These are phyloP conservation scores for Cyanistes caeruleus DNA, from an alignment of 2,113 vertebrate genomes.

Conservation along the genomic window DNA sequence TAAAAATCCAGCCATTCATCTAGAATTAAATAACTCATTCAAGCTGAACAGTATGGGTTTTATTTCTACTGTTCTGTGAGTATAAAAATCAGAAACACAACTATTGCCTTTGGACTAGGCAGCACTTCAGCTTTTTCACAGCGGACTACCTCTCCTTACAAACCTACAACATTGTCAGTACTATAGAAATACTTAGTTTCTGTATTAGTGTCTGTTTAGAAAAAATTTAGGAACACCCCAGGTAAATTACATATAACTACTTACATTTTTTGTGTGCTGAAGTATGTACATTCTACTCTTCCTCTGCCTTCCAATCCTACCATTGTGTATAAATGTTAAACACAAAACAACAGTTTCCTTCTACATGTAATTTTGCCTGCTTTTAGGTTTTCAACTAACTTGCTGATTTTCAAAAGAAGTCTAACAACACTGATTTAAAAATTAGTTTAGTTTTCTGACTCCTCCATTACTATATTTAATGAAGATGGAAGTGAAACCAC, in stretches of 20 bases:
- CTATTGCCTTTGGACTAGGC: accelerated
- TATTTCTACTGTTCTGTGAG: background rate
- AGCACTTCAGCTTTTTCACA: background rate
- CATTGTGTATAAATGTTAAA: background rate
- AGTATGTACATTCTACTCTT: background rate
- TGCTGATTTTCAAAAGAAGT: background rate
- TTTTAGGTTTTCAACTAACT: background rate
- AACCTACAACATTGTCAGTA: background rate
- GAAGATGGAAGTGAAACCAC: background rate
- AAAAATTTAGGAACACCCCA: background rate
- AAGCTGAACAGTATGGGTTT: background rate
- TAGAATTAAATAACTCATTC: background rate
- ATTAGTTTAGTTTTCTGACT: background rate
- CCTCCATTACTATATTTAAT: background rate
- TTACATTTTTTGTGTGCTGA: background rate
- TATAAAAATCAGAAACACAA: background rate
- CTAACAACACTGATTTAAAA: background rate
- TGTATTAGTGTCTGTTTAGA: background rate
- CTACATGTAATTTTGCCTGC: background rate
- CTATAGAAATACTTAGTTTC: background rate
- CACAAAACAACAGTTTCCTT: background rate
- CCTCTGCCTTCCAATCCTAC: background rate
- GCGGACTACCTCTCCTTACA: background rate
- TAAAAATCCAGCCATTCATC: background rate
- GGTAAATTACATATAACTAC: background rate